Evolutionary conservation across 2,797 vertebrate genomes (phyloP).

Genomic region (Microctenopoma lineatum): DNA sequence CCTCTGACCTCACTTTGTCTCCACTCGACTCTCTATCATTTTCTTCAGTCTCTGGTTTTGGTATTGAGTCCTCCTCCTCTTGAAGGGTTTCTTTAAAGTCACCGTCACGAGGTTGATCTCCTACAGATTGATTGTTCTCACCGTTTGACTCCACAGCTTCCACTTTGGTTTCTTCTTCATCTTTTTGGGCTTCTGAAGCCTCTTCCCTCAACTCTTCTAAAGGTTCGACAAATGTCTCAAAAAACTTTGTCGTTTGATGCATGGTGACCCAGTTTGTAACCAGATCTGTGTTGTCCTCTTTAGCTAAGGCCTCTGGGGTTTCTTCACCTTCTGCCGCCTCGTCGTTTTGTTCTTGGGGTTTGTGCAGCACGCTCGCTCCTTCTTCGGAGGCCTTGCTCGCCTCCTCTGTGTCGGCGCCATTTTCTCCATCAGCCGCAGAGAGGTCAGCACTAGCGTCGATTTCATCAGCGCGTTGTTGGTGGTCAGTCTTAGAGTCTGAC

Average conservation of each 20-base stretch:
- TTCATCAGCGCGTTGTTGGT: not conserved
- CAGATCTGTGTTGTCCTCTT: constrained; percentile 71
- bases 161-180: constrained; percentile 28
- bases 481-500: not conserved
- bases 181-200: not conserved
- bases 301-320: constrained; percentile 53
- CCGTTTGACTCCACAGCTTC: constrained; percentile 37
- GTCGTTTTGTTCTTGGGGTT: constrained; percentile 51
- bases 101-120: constrained; percentile 23
- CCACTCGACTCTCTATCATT: constrained; percentile 14
- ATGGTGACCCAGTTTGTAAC: constrained; percentile 81
- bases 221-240: constrained; percentile 82
- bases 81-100: constrained; percentile 27
- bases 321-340: constrained; percentile 24
- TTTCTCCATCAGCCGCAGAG: constrained; percentile 42
- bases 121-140: constrained; percentile 30
- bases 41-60: constrained; percentile 34
- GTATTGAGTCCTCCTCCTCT: constrained; percentile 21
- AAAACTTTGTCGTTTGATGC: constrained; percentile 79
- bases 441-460: not conserved
- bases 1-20: constrained; percentile 12
- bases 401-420: constrained; percentile 59
- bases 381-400: constrained; percentile 69
- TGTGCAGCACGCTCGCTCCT: constrained; percentile 67
- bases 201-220: constrained; percentile 74